These are phyloP conservation scores for Hyles euphorbiae DNA, from an alignment of 1,140 invertebrate genomes.

Conservation along the genomic window DNA sequence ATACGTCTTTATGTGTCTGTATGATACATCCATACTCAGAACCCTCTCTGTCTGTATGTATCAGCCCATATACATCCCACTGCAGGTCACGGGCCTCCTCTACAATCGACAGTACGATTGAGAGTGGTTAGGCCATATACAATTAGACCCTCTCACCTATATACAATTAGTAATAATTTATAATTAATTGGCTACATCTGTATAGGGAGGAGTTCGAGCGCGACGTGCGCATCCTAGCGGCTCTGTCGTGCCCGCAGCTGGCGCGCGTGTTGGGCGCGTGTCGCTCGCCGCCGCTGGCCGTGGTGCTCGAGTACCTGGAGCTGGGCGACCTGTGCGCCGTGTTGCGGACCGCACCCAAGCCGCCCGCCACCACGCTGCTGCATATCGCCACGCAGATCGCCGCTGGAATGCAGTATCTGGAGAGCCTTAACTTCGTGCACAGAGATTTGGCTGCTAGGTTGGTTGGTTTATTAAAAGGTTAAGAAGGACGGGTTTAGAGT, in stretches of 20 bases:
- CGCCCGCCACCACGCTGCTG: conserved; percentile 80
- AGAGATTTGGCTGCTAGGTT: conserved; percentile 86
- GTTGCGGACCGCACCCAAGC: conserved; percentile 80
- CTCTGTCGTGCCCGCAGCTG: conserved; percentile 90
- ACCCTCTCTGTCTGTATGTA: no score
- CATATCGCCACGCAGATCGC: conserved; percentile 91
- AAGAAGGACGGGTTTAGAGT: neutral
- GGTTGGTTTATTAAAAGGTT: no score
- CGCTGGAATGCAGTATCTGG: conserved; percentile 90
- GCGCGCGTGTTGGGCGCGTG: conserved; percentile 92
- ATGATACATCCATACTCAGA: no score
- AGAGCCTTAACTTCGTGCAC: conserved; percentile 88
- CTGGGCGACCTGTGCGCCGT: conserved; percentile 94
- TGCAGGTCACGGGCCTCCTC: no score
- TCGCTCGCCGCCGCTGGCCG: conserved; percentile 87
- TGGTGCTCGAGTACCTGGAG: conserved; percentile 93
- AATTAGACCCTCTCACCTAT: no score
- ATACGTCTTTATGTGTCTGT: no score
- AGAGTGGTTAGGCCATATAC: no score
- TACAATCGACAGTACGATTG: no score
- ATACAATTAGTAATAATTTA: no score
- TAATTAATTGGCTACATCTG: no score
- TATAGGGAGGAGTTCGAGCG: conserved; percentile 92
- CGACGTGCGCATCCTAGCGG: conserved; percentile 91
- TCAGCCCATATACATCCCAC: no score